These are phyloP conservation scores for Pundamilia nyererei DNA, from an alignment of 2,113 vertebrate species.

Conservation along the genomic window DNA sequence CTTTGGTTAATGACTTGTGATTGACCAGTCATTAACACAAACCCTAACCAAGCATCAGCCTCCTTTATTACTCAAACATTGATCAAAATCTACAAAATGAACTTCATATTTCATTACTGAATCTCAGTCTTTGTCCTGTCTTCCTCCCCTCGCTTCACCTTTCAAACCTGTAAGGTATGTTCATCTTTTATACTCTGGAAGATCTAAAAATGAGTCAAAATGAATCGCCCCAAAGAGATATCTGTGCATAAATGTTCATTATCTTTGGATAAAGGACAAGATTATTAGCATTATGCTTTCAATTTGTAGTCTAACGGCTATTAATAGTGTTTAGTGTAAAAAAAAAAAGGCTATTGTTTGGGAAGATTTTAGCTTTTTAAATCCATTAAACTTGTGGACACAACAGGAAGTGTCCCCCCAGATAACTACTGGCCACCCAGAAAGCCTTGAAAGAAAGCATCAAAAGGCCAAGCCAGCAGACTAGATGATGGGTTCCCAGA, in stretches of 20 bases:
- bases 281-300: not conserved
- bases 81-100: accelerated
- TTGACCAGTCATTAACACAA: not conserved
- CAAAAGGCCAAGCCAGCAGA: not conserved
- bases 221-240: not conserved
- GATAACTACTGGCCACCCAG: not conserved
- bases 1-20: not conserved
- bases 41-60: accelerated
- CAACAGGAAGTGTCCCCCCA: not conserved
- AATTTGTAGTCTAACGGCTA: not conserved
- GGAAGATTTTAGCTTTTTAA: not conserved
- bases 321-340: not conserved
- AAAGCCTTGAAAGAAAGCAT: not conserved
- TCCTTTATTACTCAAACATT: not conserved
- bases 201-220: not conserved
- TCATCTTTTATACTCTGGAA: not conserved
- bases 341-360: not conserved
- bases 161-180: not conserved
- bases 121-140: accelerated
- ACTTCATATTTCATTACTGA: not conserved
- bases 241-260: not conserved
- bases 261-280: not conserved
- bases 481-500: not conserved
- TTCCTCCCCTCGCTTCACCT: not conserved
- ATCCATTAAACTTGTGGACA: not conserved